phyloP scores from a whole-genome alignment of 2,113 vertebrate genomes.

The Pedionomus torquatus region DNA sequence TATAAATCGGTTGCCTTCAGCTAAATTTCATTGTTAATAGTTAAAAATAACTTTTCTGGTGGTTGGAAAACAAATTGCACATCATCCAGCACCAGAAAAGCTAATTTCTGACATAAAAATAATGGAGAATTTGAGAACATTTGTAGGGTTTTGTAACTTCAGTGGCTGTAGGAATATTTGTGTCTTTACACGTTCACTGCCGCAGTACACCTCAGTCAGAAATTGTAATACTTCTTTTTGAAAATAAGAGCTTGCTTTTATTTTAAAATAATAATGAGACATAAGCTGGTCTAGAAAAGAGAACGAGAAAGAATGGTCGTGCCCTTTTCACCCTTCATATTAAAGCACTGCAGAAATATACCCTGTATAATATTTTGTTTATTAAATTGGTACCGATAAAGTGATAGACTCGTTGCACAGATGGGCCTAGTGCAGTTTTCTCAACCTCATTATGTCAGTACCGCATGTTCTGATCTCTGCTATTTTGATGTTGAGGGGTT shows the following conservation, averaged over 20 bases:
- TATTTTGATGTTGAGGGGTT: conserved; percentile 51
- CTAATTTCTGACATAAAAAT: neutral
- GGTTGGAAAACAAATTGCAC: neutral
- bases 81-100: neutral
- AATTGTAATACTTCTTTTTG: neutral
- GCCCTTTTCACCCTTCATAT: neutral
- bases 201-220: neutral
- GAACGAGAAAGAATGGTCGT: neutral
- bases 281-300: neutral
- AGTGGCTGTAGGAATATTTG: neutral
- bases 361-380: neutral
- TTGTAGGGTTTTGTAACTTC: neutral
- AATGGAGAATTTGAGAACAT: neutral
- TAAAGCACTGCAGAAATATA: neutral
- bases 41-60: neutral
- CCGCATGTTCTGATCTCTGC: conserved; percentile 64
- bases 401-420: conserved; percentile 38
- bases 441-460: conserved; percentile 62
- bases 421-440: conserved; percentile 48
- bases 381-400: neutral
- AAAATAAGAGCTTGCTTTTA: neutral
- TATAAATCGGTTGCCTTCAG: neutral
- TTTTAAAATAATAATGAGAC: neutral
- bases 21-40: neutral
- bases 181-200: accelerated